Evolutionary conservation across 2,797 vertebrate species (phyloP).

Genomic region (Diglossa cyanea): DNA sequence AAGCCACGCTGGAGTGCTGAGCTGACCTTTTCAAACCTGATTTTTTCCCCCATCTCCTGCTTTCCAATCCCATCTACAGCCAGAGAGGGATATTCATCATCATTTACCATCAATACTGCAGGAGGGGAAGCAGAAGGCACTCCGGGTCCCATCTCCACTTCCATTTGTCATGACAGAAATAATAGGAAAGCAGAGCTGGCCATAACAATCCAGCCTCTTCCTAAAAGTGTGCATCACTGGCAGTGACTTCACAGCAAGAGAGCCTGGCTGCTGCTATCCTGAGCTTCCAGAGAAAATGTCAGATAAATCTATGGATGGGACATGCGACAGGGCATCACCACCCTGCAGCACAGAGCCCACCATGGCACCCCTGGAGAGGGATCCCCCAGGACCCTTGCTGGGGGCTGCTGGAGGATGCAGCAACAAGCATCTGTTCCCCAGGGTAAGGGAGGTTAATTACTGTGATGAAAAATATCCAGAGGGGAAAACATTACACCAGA

Average conservation of each 20-base stretch:
- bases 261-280: not conserved
- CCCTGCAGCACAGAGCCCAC: not conserved
- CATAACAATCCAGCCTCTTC: not conserved
- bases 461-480: not conserved
- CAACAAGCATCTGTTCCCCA: fast-evolving
- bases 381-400: not conserved
- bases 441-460: conserved; percentile 22
- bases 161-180: not conserved
- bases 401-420: not conserved
- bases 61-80: not conserved
- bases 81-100: not conserved
- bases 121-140: not conserved
- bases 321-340: not conserved
- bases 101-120: not conserved
- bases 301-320: fast-evolving
- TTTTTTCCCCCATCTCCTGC: not conserved
- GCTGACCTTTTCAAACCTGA: not conserved
- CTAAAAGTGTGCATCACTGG: fast-evolving
- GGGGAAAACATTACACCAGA: not conserved
- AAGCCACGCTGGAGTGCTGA: not conserved
- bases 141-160: not conserved
- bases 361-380: fast-evolving
- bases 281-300: not conserved
- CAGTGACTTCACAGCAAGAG: not conserved
- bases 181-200: not conserved